These are phyloP conservation scores for Cephus nigrinus DNA, from an alignment of 2,888 invertebrate genomes.

Conservation along the genomic window DNA sequence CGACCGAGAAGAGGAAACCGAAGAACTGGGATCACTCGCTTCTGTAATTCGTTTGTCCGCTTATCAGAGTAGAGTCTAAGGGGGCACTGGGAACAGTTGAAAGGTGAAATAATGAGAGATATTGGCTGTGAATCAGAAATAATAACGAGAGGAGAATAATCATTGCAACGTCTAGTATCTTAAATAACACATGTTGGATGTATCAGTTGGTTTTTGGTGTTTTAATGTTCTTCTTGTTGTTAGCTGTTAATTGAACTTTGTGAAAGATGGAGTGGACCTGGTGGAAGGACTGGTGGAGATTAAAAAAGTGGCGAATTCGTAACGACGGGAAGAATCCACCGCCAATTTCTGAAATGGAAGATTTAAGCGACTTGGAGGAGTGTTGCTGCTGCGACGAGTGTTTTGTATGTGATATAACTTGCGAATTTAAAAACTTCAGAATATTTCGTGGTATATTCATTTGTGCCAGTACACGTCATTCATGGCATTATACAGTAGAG, in stretches of 20 bases:
- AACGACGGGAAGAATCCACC: constrained; percentile 37
- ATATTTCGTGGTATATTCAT: background rate
- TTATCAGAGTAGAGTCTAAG: background rate
- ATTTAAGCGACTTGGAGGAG: constrained; percentile 66
- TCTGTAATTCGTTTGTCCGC: background rate
- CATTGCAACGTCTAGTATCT: background rate
- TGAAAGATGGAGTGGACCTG: constrained; percentile 80
- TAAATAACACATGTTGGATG: background rate
- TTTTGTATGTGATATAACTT: constrained; percentile 69
- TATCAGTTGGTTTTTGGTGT: background rate
- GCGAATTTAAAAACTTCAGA: background rate
- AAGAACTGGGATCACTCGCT: background rate
- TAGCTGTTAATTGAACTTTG: background rate
- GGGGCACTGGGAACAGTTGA: background rate
- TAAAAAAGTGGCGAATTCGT: constrained; percentile 75
- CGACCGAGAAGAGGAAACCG: background rate
- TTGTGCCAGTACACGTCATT: background rate
- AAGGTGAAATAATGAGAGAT: background rate
- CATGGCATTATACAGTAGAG: background rate
- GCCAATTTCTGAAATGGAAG: constrained; percentile 61
- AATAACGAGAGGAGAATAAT: background rate
- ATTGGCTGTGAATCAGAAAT: background rate
- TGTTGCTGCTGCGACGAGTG: constrained; percentile 84
- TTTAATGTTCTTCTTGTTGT: background rate
- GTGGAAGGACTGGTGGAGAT: constrained; percentile 85